A percentile compares a stretch with the other conserved stretches of the same genome.
These are phyloP conservation scores for Anthopleura xanthogrammica DNA, from an alignment of 92 coral and sea anemone species.

Conservation along the genomic window DNA sequence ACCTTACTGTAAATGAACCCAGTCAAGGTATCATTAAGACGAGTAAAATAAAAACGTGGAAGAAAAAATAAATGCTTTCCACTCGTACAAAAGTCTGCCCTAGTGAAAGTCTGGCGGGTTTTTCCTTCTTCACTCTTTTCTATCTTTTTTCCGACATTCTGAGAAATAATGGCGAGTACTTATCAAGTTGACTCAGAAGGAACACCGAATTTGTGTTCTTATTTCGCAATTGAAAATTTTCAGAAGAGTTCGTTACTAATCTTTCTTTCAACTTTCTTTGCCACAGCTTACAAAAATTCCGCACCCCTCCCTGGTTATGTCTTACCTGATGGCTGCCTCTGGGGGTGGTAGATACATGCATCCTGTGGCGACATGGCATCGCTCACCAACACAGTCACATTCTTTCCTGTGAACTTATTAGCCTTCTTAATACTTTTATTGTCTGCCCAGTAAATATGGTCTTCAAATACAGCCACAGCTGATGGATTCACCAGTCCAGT, in stretches of 20 bases:
- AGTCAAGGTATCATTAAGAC: no score
- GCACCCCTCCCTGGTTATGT: not conserved
- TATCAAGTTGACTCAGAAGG: no score
- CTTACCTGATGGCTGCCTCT: slow-evolving; percentile 86
- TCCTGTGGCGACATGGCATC: slow-evolving; percentile 70
- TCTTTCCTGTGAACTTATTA: slow-evolving; percentile 93
- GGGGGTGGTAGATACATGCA: slow-evolving; percentile 77
- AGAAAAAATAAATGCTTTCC: no score
- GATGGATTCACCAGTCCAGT: slow-evolving; percentile 63
- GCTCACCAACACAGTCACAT: slow-evolving; percentile 56
- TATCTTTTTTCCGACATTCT: no score
- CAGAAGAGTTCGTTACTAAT: no score
- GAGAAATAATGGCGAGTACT: no score
- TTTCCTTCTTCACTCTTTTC: no score
- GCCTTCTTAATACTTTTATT: slow-evolving; percentile 68
- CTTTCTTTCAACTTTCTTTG: not conserved
- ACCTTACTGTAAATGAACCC: not conserved
- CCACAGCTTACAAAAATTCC: not conserved
- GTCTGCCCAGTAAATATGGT: slow-evolving; percentile 92
- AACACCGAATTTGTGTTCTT: no score
- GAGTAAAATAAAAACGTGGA: no score
- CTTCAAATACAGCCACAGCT: slow-evolving; percentile 86
- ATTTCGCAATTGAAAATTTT: no score
- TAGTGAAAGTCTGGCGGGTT: no score
- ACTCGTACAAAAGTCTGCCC: no score